Base-by-base conservation (phyloP, 2,888 invertebrate genomes). In the Tolmerus cingulatus region DNA sequence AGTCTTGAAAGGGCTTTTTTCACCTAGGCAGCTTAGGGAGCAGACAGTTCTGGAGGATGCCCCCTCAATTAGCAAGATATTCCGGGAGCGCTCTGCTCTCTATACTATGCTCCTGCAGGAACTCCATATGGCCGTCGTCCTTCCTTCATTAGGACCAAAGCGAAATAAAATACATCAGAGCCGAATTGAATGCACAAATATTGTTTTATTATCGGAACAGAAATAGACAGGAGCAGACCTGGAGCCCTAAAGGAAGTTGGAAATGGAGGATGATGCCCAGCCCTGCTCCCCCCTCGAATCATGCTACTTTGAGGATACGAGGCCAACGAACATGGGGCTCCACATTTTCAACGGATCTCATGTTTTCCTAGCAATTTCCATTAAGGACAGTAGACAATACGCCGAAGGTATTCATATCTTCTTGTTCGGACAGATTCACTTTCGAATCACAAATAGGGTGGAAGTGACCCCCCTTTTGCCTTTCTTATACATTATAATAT, bases 321-420 rank as follows among this genome's bases (percentile, higher is more conserved):
- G 34, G 34, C n/a, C 34, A 76, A 5, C n/a, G 19, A 76, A 37
- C 76, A 37, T 34, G n/a, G 23, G 34, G 57, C 66, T 19, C 37
- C n/a, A 34, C 19, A 46, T 66, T 66, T 57, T 27, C n/a, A 19
- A 7, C 5, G 51, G 57, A 82, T 19, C 66, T 82, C 82, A 82
- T 82, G 57, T 82, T 82, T 82, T 82, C 82, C 37, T 82, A 37
- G 82, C 82, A 82, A 82, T 82, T 82, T 82, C 82, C 82, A 82
- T 82, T 82, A 82, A 23, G 66, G 57, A 66, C n/a, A 37, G 16
- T 16, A 81, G 19, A 37, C 30, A 66, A 7, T 1, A 12, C 27
- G 66, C 4, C 66, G 40, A 66, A 57, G 66, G 57, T 82, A 57
- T 82, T 66, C 57, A 66, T 66, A 82, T 82, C 66, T 66, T 82